phyloP scores from a whole-genome alignment of 2,797 vertebrate species.

The Bryconaethiops microstoma region DNA sequence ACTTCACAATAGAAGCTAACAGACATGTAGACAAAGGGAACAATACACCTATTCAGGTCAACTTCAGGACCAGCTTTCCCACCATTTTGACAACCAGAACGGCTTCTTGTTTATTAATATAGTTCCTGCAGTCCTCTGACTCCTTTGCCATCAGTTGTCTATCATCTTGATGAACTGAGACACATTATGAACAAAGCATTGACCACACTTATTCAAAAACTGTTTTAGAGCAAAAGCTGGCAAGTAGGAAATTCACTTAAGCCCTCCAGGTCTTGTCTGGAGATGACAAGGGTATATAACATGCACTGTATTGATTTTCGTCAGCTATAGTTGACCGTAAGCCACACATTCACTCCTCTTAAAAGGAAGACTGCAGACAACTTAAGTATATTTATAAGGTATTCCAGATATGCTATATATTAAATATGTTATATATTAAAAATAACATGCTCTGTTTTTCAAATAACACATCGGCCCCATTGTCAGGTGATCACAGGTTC shows the following conservation, averaged over 20 bases:
- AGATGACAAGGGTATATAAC: background rate
- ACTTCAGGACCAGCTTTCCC: constrained; percentile 65
- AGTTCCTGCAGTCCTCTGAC: constrained; percentile 69
- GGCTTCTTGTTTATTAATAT: constrained; percentile 74
- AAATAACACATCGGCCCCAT: no score
- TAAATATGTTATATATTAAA: background rate
- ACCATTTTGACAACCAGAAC: constrained; percentile 79
- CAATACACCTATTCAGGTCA: constrained; percentile 66
- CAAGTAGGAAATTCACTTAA: constrained; percentile 1
- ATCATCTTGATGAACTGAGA: constrained; percentile 73
- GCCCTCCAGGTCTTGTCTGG: background rate
- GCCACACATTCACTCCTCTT: background rate
- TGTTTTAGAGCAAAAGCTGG: background rate
- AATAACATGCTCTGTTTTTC: no score
- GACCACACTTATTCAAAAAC: constrained; percentile 15
- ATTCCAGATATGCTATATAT: background rate
- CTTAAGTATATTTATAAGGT: background rate
- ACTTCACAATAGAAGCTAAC: constrained; percentile 73
- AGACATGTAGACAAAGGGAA: constrained; percentile 67
- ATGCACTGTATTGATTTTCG: background rate
- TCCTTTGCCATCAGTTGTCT: constrained; percentile 68
- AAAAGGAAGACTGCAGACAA: background rate
- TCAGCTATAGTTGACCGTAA: background rate
- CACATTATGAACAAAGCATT: constrained; percentile 66
- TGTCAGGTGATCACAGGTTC: no score